Base-by-base conservation (phyloP, 2,888 invertebrate species). In the Drosophila peninsularis region DNA sequence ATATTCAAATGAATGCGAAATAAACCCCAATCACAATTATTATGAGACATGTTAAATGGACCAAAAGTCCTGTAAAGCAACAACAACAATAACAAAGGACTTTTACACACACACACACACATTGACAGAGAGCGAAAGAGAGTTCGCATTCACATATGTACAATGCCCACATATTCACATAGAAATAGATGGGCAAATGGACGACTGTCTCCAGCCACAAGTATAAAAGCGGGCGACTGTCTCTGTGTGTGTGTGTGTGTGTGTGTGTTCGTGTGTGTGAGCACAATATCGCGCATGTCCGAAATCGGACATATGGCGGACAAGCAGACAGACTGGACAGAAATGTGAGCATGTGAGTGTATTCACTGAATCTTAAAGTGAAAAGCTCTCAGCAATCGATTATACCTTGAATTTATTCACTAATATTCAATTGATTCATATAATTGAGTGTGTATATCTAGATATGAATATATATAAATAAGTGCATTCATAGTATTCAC, bases 21-120 rank as follows among this genome's bases (percentile, higher is more conserved):
- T 85, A 80, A 88, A 90, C 90, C 87, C 89, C 87, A 89, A 90
- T 89, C 90, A 82, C 89, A 90, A 89, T 90, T 89, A 89, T 90
- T 90, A 90, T 85, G 90, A 89, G 90, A 90, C 90, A 89, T 89
- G 89, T 89, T 89, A 89, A 89, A 89, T 89, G 89, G 90, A 88
- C 89, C 87, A 90, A 89, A 90, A 90, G 90, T 90, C 89, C 89
- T 88, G 72, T 71, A 69, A 67, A 72, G 64, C 74, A 62, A 66
- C 74, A 75, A 45, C 74, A 75, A 44, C 58, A 60, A 60, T 58
- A 68, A 60, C 62, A 56, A 66, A 55, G 34, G 21, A 34, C 30
- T 19, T 19, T 34, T 39, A 52, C 41, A 54, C 49, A 53, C 61
- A 68, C 17, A 49, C 37, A 55, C 21, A 47, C 27, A 37, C 21